phyloP scores from a whole-genome alignment of 2,113 vertebrate genomes.

The Dipodomys ordii region DNA sequence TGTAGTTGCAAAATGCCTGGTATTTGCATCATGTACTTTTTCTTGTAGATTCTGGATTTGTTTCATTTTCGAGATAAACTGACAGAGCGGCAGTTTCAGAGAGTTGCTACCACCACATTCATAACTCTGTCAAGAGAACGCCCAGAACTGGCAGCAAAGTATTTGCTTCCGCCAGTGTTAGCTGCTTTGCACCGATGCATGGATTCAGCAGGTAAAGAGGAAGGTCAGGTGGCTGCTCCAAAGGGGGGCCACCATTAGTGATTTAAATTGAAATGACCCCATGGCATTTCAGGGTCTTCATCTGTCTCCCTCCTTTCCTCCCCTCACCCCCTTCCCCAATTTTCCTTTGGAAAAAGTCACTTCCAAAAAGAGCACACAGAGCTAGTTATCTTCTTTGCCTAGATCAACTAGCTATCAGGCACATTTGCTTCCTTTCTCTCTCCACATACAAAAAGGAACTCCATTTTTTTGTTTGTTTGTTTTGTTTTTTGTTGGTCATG shows the following conservation, averaged over 20 bases:
- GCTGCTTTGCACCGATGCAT: constrained; percentile 88
- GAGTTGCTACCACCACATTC: constrained; percentile 91
- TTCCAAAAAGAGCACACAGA: not conserved
- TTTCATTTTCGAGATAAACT: constrained; percentile 93
- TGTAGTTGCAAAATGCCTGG: not conserved
- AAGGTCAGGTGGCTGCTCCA: not conserved
- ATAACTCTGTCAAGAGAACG: constrained; percentile 89
- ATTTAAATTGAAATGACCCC: not conserved
- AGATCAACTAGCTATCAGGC: not conserved
- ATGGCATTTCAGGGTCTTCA: not conserved
- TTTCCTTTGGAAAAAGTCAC: constrained; percentile 24
- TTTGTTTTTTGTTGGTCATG: too few species aligned
- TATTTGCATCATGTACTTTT: not conserved
- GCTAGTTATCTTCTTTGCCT: not conserved
- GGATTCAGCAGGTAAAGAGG: constrained; percentile 80
- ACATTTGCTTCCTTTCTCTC: constrained; percentile 17
- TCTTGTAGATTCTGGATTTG: constrained; percentile 92
- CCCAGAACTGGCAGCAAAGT: constrained; percentile 87
- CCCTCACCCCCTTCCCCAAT: not conserved
- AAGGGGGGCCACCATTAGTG: not conserved
- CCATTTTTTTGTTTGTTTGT: too few species aligned
- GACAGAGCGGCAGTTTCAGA: constrained; percentile 92
- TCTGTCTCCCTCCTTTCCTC: not conserved
- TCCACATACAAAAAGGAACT: not conserved
- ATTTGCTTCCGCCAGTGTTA: constrained; percentile 91